Evolutionary conservation across 2,888 invertebrate species (phyloP).

Genomic region (Aphidoletes aphidimyza): DNA sequence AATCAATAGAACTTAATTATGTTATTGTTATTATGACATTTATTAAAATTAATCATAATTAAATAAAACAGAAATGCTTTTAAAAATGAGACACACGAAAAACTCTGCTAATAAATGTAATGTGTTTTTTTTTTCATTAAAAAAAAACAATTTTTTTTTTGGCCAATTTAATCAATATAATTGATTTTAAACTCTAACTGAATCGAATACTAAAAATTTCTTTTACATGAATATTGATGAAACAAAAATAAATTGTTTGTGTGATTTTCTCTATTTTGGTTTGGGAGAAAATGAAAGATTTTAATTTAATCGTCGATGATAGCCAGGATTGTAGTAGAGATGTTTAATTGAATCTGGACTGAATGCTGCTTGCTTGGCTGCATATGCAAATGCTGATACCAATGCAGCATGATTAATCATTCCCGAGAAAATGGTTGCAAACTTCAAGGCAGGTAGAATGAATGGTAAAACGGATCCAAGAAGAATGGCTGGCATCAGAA

Average conservation of each 20-base stretch:
- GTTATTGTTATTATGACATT: neutral
- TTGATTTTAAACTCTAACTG: too few species aligned
- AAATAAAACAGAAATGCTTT: neutral
- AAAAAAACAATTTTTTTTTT: too few species aligned
- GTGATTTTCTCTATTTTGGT: neutral
- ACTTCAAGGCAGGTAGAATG: conserved; percentile 74
- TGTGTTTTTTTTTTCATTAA: too few species aligned
- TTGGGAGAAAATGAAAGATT: neutral
- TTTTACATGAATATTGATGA: neutral
- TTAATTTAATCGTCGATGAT: conserved; percentile 34
- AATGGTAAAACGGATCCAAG: conserved; percentile 77
- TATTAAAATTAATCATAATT: conserved; percentile 27
- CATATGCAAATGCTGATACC: conserved; percentile 68
- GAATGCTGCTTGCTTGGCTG: conserved; percentile 62
- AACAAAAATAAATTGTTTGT: neutral
- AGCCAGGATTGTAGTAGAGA: conserved; percentile 40
- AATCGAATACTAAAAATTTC: too few species aligned
- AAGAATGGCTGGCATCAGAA: conserved; percentile 73
- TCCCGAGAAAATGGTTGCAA: conserved; percentile 72
- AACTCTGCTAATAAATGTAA: too few species aligned
- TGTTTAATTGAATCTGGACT: neutral
- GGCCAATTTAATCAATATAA: too few species aligned
- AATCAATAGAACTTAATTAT: conserved; percentile 59
- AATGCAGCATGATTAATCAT: conserved; percentile 77
- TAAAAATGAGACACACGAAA: neutral